phyloP scores from a whole-genome alignment of 1,140 invertebrate species.

The Pogonomyrmex barbatus region DNA sequence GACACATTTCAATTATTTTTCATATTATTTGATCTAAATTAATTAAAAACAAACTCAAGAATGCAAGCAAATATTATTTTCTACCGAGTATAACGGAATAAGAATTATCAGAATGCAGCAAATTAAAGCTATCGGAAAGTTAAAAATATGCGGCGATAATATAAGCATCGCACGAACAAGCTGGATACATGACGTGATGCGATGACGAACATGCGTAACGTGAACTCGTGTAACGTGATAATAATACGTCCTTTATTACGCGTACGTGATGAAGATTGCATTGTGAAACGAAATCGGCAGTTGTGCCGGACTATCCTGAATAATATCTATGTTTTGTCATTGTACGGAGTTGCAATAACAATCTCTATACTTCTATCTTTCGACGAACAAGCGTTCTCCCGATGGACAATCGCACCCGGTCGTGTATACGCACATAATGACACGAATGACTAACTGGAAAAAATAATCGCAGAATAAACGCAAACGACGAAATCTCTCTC shows the following conservation, averaged over 20 bases:
- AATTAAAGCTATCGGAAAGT: not conserved
- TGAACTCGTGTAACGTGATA: conserved; percentile 33
- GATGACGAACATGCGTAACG: not conserved
- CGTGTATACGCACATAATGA: not conserved
- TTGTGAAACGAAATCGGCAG: conserved; percentile 37
- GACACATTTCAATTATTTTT: not conserved
- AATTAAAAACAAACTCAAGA: not conserved
- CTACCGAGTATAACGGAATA: not conserved
- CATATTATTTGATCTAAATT: not conserved
- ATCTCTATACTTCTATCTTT: conserved; percentile 31
- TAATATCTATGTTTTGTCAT: conserved; percentile 42
- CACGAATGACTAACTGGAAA: conserved; percentile 15
- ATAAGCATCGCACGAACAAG: not conserved
- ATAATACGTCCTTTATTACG: conserved; percentile 38
- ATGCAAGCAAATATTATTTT: conserved; percentile 16
- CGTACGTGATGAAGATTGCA: conserved; percentile 9
- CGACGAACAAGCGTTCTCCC: not conserved
- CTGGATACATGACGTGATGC: not conserved
- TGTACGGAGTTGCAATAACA: conserved; percentile 53
- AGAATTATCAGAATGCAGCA: not conserved
- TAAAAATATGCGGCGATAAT: not conserved
- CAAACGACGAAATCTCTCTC: conserved; percentile 14
- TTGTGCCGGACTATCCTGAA: conserved; percentile 38
- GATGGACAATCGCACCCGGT: conserved; percentile 20
- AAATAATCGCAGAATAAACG: not conserved